Percentiles rank a stretch among this genome's conserved stretches.
These are phyloP conservation scores for Esox masquinongy DNA, from an alignment of 2,797 vertebrate species.

Conservation along the genomic window DNA sequence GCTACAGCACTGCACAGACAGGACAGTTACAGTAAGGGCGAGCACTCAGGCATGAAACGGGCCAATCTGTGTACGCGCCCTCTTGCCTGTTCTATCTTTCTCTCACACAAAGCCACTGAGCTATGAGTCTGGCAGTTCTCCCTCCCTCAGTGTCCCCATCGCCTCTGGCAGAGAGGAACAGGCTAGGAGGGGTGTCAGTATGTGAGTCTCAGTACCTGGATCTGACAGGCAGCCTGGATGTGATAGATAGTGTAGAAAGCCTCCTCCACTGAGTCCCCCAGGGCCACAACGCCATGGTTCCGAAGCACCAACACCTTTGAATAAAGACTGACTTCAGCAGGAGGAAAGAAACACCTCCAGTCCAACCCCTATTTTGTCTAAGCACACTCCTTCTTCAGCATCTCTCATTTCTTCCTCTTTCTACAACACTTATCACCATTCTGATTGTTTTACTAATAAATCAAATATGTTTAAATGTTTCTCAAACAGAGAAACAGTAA, in stretches of 20 bases:
- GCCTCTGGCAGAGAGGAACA: not conserved
- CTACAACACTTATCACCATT: not conserved
- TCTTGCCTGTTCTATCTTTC: not conserved
- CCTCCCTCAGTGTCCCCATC: not conserved
- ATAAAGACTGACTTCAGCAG: not conserved
- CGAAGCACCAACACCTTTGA: conserved; percentile 89
- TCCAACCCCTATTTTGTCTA: not conserved
- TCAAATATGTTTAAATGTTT: not conserved
- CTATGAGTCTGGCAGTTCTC: not conserved
- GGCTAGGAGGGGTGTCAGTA: conserved; percentile 25
- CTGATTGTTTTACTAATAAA: not conserved
- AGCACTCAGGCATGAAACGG: conserved; percentile 18
- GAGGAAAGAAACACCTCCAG: conserved; percentile 5
- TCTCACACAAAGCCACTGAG: not conserved
- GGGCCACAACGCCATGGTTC: conserved; percentile 88
- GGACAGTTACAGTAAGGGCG: conserved; percentile 19
- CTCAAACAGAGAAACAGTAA: not conserved
- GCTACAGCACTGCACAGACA: conserved; percentile 42
- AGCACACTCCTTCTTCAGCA: not conserved
- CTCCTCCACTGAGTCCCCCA: conserved; percentile 94
- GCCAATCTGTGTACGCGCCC: conserved; percentile 20
- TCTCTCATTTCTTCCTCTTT: not conserved
- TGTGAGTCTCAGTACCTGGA: conserved; percentile 80
- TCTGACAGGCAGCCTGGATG: conserved; percentile 93
- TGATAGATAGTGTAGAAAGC: conserved; percentile 95